These are phyloP conservation scores for Autographa pulchrina DNA, from an alignment of 2,888 invertebrate species.

Conservation along the genomic window DNA sequence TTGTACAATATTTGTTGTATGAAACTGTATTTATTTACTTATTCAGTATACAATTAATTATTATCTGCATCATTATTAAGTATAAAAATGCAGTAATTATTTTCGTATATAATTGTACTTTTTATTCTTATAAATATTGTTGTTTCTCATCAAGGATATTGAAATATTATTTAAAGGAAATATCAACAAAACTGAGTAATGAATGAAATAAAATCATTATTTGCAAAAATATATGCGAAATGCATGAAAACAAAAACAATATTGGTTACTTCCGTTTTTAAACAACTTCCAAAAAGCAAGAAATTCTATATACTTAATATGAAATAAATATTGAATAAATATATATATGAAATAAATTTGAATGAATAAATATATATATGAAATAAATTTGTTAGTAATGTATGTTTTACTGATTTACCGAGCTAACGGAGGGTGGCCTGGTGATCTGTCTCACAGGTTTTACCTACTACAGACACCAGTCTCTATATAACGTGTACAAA, in stretches of 20 bases:
- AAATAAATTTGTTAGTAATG: too few relatives aligned
- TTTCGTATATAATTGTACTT: neutral
- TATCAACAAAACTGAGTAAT: neutral
- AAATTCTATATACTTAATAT: too few relatives aligned
- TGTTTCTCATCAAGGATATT: neutral
- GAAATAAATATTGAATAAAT: too few relatives aligned
- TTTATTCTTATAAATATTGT: neutral
- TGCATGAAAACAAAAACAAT: neutral
- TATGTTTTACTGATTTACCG: too few relatives aligned
- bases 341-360: too few relatives aligned
- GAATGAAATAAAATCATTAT: neutral
- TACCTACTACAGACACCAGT: too few relatives aligned
- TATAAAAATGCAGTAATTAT: conserved; percentile 3
- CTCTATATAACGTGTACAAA: too few relatives aligned
- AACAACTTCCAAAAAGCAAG: too few relatives aligned
- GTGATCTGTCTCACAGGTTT: too few relatives aligned
- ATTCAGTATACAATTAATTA: neutral
- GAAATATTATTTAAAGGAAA: neutral
- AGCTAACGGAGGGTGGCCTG: too few relatives aligned
- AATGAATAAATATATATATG: too few relatives aligned
- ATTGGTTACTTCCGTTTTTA: neutral
- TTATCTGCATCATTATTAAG: neutral
- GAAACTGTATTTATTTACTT: neutral
- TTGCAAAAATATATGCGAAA: neutral
- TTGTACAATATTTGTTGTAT: too few relatives aligned